Evolutionary conservation across 2,113 vertebrate genomes (phyloP).

Genomic region (Reinhardtius hippoglossoides): DNA sequence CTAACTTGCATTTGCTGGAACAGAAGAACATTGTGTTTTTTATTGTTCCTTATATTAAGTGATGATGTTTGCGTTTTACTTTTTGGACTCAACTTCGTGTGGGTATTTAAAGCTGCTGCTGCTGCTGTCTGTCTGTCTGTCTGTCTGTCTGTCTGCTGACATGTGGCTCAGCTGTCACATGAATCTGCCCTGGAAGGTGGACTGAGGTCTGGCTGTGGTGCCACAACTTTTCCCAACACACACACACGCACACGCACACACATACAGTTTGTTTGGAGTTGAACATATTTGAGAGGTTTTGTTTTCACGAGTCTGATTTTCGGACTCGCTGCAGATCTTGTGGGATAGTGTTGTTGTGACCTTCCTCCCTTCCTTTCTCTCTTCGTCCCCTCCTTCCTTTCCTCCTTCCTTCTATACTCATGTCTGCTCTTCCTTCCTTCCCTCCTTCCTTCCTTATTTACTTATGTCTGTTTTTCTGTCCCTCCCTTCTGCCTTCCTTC

Average conservation of each 20-base stretch:
- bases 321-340: too few species aligned
- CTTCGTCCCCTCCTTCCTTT: too few species aligned
- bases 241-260: neutral
- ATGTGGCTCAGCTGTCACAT: slow-evolving; percentile 51
- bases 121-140: too few species aligned
- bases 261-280: neutral
- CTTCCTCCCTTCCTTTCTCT: too few species aligned
- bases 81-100: slow-evolving; percentile 13
- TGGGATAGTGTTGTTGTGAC: too few species aligned
- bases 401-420: neutral
- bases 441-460: too few species aligned
- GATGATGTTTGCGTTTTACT: slow-evolving; percentile 30
- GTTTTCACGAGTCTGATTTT: too few species aligned
- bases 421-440: neutral
- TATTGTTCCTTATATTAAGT: neutral
- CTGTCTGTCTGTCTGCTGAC: slow-evolving; percentile 17
- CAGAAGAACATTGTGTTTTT: neutral
- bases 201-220: slow-evolving; percentile 4
- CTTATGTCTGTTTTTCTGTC: too few species aligned
- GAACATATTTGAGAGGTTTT: too few species aligned
- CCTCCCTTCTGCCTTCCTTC: too few species aligned
- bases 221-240: slow-evolving; percentile 1
- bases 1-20: neutral
- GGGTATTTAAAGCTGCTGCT: slow-evolving; percentile 31
- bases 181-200: slow-evolving; percentile 21